Conservation (phyloP, 1,140 invertebrate species). For the Pseudobourletiella spinata region DNA sequence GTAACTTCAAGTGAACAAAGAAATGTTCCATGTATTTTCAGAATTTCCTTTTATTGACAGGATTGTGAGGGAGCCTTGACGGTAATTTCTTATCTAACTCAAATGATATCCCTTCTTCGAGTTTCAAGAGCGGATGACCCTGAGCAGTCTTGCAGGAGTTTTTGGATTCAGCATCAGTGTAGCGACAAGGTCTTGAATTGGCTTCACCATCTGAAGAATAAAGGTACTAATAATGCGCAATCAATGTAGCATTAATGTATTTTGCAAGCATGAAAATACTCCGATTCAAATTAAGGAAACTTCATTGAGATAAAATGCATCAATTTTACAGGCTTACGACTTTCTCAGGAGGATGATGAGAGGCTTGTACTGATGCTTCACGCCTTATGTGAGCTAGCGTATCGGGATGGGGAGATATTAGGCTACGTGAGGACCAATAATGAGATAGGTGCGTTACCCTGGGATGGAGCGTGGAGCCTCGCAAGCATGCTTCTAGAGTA, state of each 20-base stretch:
- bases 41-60: conserved; percentile 5
- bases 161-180: conserved; percentile 33
- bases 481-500: conserved; percentile 33
- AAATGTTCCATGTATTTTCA: not conserved
- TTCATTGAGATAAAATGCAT: not conserved
- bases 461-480: conserved; percentile 31
- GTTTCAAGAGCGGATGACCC: conserved; percentile 15
- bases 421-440: conserved; percentile 14
- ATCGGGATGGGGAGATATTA: conserved; percentile 27
- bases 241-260: not conserved
- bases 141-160: conserved; percentile 20
- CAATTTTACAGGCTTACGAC: conserved; percentile 22
- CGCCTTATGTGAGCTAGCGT: conserved; percentile 27
- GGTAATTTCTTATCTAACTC: conserved; percentile 28
- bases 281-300: not conserved
- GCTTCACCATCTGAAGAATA: conserved; percentile 24
- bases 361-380: conserved; percentile 30
- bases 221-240: too few relatives aligned
- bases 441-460: not conserved
- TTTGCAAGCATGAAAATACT: not conserved
- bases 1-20: not conserved
- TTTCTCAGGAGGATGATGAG: conserved; percentile 23
- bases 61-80: conserved; percentile 23
- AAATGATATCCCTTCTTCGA: conserved; percentile 32
- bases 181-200: conserved; percentile 28